These are phyloP conservation scores for Cryptotermes secundus DNA, from an alignment of 1,140 invertebrate genomes.

Conservation along the genomic window DNA sequence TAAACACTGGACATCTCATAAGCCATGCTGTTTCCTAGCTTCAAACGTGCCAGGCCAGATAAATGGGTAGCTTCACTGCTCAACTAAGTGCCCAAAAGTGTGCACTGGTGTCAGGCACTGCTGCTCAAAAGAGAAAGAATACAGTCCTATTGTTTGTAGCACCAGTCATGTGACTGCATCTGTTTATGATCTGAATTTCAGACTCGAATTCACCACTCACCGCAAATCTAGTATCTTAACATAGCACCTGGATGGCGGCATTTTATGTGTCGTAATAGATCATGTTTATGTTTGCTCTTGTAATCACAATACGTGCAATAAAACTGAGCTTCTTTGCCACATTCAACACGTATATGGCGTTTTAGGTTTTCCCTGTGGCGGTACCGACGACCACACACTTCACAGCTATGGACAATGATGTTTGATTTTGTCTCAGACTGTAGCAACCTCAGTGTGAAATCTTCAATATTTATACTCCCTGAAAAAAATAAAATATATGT, in stretches of 20 bases:
- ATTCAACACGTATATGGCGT: slow-evolving; percentile 41
- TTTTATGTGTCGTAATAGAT: slow-evolving; percentile 27
- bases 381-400: slow-evolving; percentile 26
- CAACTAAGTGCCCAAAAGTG: too few species aligned
- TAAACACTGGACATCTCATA: too few species aligned
- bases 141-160: too few species aligned
- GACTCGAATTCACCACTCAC: too few species aligned
- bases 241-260: slow-evolving; percentile 3
- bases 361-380: slow-evolving; percentile 20
- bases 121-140: too few species aligned
- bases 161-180: too few species aligned
- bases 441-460: not conserved
- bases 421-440: not conserved
- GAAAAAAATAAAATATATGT: not conserved
- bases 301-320: slow-evolving; percentile 41
- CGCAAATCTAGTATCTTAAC: not conserved
- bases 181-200: too few species aligned
- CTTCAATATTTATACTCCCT: slow-evolving; percentile 10
- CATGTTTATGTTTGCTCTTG: slow-evolving; percentile 40
- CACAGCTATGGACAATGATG: slow-evolving; percentile 37
- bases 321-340: slow-evolving; percentile 42
- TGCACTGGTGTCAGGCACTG: too few species aligned
- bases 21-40: too few species aligned
- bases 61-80: too few species aligned
- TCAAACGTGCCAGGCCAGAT: too few species aligned